These are phyloP conservation scores for Pangasianodon hypophthalmus DNA, from an alignment of 2,113 vertebrate species.

Conservation along the genomic window DNA sequence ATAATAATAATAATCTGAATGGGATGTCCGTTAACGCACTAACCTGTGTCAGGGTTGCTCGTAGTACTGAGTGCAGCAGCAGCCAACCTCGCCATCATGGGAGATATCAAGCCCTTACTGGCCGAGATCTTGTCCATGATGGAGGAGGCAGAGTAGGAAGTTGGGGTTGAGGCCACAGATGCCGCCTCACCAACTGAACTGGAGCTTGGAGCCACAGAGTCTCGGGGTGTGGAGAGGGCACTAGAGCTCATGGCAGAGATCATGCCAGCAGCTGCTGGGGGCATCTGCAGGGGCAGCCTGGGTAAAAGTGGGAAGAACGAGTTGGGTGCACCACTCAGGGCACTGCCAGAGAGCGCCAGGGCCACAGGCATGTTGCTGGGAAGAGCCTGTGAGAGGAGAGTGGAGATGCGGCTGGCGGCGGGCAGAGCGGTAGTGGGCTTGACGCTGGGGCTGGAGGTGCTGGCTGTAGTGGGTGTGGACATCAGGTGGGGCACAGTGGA, in stretches of 20 bases:
- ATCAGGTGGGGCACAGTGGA: constrained; percentile 79
- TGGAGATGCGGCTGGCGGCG: constrained; percentile 81
- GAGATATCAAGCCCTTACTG: constrained; percentile 97
- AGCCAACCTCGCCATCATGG: constrained; percentile 98
- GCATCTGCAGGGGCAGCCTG: constrained; percentile 80
- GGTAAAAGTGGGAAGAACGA: constrained; percentile 90
- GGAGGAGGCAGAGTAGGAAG: constrained; percentile 81
- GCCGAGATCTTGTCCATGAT: constrained; percentile 98
- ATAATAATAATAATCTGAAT: background rate
- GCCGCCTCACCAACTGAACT: constrained; percentile 75
- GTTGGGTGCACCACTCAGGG: constrained; percentile 73
- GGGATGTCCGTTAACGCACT: constrained; percentile 55
- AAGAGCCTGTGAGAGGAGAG: constrained; percentile 87
- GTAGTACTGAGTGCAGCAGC: constrained; percentile 93
- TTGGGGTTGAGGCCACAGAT: constrained; percentile 72
- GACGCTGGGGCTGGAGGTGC: constrained; percentile 71
- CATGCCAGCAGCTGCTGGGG: constrained; percentile 78
- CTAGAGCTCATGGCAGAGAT: constrained; percentile 77
- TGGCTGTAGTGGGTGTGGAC: constrained; percentile 72
- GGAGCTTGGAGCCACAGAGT: constrained; percentile 79
- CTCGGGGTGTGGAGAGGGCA: constrained; percentile 73
- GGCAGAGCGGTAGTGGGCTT: constrained; percentile 79
- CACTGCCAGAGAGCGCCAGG: constrained; percentile 83
- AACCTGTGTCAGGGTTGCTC: constrained; percentile 84
- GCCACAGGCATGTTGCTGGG: constrained; percentile 90